Evolutionary conservation across 2,797 vertebrate species (phyloP).

Genomic region (Acanthurus lineatus): DNA sequence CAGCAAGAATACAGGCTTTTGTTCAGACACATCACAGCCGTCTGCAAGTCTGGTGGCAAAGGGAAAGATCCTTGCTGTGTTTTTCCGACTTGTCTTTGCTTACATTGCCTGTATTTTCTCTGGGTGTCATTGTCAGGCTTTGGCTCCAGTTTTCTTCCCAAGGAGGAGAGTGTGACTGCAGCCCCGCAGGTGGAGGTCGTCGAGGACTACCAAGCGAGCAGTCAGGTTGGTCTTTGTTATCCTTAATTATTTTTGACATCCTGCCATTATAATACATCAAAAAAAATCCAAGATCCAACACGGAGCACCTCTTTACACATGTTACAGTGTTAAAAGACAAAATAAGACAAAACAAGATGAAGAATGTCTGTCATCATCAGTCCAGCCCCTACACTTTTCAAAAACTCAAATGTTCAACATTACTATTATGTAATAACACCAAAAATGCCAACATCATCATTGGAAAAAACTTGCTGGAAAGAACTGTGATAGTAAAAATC

Average conservation of each 20-base stretch:
- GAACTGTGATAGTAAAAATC: too few species aligned
- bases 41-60: conserved; percentile 64
- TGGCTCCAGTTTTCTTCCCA: conserved; percentile 95
- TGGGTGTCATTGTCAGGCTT: conserved; percentile 87
- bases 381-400: too few species aligned
- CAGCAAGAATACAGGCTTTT: conserved; percentile 61
- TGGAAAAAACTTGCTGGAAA: too few species aligned
- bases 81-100: conserved; percentile 64
- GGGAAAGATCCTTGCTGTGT: conserved; percentile 59
- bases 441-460: too few species aligned
- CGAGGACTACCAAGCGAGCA: conserved; percentile 92
- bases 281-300: not conserved
- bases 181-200: conserved; percentile 87
- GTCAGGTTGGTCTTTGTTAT: conserved; percentile 83
- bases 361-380: too few species aligned
- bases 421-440: too few species aligned
- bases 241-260: not conserved
- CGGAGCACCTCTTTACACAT: too few species aligned
- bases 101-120: conserved; percentile 55
- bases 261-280: not conserved
- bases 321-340: too few species aligned
- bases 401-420: too few species aligned
- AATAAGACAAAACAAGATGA: too few species aligned
- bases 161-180: conserved; percentile 92
- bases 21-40: conserved; percentile 47